A percentile compares a stretch with the other conserved stretches of the same genome.
These are phyloP conservation scores for Cydia splendana DNA, from an alignment of 1,140 invertebrate genomes.

Conservation along the genomic window DNA sequence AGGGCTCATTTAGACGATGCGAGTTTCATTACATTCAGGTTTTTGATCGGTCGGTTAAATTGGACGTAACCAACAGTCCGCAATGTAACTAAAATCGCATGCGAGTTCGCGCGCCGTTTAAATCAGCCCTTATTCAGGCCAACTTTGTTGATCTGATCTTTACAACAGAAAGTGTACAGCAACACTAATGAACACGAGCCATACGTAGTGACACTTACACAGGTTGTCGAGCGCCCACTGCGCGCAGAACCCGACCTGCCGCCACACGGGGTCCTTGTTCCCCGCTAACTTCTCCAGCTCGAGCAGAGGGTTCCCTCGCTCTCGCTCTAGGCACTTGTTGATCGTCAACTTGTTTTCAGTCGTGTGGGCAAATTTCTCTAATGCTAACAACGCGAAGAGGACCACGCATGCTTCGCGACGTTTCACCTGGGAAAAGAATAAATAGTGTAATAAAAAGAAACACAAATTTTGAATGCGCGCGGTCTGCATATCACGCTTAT, in stretches of 20 bases:
- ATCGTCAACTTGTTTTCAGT: conserved; percentile 95
- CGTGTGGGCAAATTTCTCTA: conserved; percentile 97
- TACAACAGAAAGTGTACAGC: background rate
- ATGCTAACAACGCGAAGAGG: conserved; percentile 92
- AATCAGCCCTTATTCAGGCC: too few species aligned
- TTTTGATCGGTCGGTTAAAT: too few species aligned
- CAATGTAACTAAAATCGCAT: too few species aligned
- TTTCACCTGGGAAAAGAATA: conserved; percentile 72
- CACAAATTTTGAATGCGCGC: too few species aligned
- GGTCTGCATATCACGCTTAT: too few species aligned
- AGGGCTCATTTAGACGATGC: too few species aligned
- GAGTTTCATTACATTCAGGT: too few species aligned
- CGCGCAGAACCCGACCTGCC: conserved; percentile 96
- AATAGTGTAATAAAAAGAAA: too few species aligned
- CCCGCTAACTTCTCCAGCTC: conserved; percentile 83
- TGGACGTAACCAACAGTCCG: too few species aligned
- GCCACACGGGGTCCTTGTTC: conserved; percentile 54
- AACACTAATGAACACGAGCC: background rate
- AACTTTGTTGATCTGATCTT: background rate
- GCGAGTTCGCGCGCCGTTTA: too few species aligned
- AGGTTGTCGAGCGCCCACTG: conserved; percentile 96
- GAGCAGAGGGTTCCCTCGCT: conserved; percentile 83
- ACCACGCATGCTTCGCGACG: conserved; percentile 87
- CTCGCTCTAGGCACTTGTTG: conserved; percentile 82
- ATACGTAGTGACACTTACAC: conserved; percentile 84